These are phyloP conservation scores for Meteorus colon DNA, from an alignment of 2,888 invertebrate species.

Conservation along the genomic window DNA sequence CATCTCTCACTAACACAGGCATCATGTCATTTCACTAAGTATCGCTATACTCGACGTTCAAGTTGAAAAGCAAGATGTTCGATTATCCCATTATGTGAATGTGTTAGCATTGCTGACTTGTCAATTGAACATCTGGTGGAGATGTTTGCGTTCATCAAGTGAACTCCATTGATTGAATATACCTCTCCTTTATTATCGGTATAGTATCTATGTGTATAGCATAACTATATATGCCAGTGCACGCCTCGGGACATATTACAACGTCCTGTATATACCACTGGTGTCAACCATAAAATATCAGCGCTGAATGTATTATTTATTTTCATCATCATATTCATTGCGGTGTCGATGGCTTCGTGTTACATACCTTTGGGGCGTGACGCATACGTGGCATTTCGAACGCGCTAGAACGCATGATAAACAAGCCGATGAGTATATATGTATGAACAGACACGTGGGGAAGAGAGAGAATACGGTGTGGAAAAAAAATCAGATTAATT, in stretches of 20 bases:
- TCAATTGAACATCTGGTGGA: not conserved
- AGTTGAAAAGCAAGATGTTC: constrained; percentile 22
- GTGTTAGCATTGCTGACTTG: not conserved
- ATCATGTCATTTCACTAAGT: constrained; percentile 25
- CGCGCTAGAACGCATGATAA: constrained; percentile 29
- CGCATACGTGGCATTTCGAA: constrained; percentile 31
- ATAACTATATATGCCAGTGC: not conserved
- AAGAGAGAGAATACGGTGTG: no score
- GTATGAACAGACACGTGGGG: not conserved
- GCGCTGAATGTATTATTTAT: constrained; percentile 42
- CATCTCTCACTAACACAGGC: constrained; percentile 5
- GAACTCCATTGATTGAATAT: not conserved
- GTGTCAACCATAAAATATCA: constrained; percentile 37
- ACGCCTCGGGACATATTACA: constrained; percentile 1
- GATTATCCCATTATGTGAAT: constrained; percentile 9
- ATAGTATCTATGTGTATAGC: not conserved
- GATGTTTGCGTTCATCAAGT: not conserved
- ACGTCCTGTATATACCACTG: constrained; percentile 1
- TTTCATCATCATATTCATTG: constrained; percentile 28
- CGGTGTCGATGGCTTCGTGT: constrained; percentile 38
- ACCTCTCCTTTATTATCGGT: not conserved
- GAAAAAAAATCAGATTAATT: no score
- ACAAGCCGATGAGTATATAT: not conserved
- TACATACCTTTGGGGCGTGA: constrained; percentile 39
- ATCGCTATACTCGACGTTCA: not conserved